Evolutionary conservation across 2,113 vertebrate species (phyloP), one percentile per base, ranked within the genome.

Genomic region (Asarcornis scutulata): DNA sequence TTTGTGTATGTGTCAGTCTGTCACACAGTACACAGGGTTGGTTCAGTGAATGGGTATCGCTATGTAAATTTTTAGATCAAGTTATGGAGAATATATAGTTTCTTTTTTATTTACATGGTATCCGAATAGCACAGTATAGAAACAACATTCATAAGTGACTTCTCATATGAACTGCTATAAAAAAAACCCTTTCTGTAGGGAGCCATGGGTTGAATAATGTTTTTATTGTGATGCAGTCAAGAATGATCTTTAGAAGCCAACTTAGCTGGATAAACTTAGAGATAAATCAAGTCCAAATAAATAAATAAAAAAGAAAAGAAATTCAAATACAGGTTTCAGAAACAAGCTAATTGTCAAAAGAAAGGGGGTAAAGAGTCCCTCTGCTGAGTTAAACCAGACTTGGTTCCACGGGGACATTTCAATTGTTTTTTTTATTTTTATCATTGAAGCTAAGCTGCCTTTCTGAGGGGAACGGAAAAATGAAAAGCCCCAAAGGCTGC

Each of bases 381-480:
- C 48, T 89, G 17, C 62, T 7, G 11, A 82, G 36, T 76, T 89
- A 76, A 91, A 88, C 46, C 63, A 89, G 62, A 17, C 58, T 90
- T 77, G 55, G 40, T 53, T 88, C 88, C 81, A 72, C 0, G 5
- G 76, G 74, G 86, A 87, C 44, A 25, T 81, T 90, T 87, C 88
- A 83, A 59, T 56, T 72, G 64, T 72, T 64, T 93, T 71, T 66
- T 88, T 96, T 90, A 88, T 88, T 93, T 91, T 95, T 94, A 75
- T 82, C 79, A 62, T 68, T 75, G 73, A 91, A 95, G 78, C 48
- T 32, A 60, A 90, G 66, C 25, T 67, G 66, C 36, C 53, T 94
- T 94, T 66, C 85, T 86, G 60, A 94, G 86, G n/a, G 31, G 16
- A 22, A 86, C 53, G 34, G 63, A 52, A 74, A 90, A 92, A 52